Evolutionary conservation across 1,140 invertebrate genomes (phyloP), one percentile per base, ranked within the genome.

Genomic region (Calosoma granatense): DNA sequence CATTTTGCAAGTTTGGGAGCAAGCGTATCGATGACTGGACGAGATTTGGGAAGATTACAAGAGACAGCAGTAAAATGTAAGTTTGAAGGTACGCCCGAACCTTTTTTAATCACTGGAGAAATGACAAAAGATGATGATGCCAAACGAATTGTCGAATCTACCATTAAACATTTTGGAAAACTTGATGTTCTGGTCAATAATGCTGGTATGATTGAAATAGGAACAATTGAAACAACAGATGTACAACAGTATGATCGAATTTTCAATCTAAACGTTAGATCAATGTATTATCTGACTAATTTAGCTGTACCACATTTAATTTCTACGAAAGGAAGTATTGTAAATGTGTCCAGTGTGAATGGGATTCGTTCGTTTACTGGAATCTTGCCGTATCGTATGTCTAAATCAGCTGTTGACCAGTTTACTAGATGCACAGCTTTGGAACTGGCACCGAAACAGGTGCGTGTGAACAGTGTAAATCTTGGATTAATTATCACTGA

Each of bases 331-430:
- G 92, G 91, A 20, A 88, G 83, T 60, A 86, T 94, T 63, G 88
- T 97, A 0, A 96, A 95, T 70, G 85, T 96, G 0, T 95, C 91
- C 1, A 95, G 92, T 70, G 87, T 96, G 0, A 86, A 82, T 67
- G 92, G 92, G 20, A 74, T 92, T 2, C 72, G 92, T 67, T 81
- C 90, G 1, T 90, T 90, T 66, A 80, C 86, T 22, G 82, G 82
- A 53, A 80, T 87, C 2, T 69, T 90, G 30, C 83, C 90, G 0
- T 97, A 97, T 67, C 87, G 86, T 63, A 83, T 94, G 67, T 93
- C 90, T 14, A 97, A 97, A 75, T 77, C 90, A 30, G 87, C 91
- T 1, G 72, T 97, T 0, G 92, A 97, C 73, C 93, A 96, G 67
- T 81, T 97, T 43, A 96, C 92, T 0, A 79, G 85, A 62, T 92